Conservation (phyloP, 2,888 invertebrate species). For the Drosophila paucipuncta region DNA sequence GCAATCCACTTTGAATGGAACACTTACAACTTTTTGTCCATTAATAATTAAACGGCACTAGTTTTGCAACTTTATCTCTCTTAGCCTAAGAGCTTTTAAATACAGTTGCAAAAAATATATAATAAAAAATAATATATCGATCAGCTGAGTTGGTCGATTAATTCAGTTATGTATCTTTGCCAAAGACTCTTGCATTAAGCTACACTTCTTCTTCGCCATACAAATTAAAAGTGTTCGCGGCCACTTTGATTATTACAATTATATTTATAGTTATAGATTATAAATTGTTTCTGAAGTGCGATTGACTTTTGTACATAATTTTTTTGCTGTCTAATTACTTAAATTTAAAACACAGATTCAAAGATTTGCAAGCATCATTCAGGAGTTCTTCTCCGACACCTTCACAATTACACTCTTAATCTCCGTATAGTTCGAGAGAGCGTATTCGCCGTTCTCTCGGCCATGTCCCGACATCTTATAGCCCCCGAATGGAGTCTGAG, state of each 20-base stretch:
- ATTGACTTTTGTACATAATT: background rate
- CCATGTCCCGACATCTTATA: constrained; percentile 98
- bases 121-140: background rate
- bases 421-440: constrained; percentile 96
- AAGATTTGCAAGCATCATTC: constrained; percentile 81
- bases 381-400: constrained; percentile 91
- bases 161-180: background rate
- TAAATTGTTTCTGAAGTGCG: background rate
- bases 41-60: constrained; percentile 16
- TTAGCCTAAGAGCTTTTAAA: constrained; percentile 5
- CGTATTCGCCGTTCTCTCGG: constrained; percentile 97
- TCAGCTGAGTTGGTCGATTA: background rate
- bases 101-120: background rate
- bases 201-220: background rate
- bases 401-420: constrained; percentile 95
- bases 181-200: background rate
- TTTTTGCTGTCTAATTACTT: background rate
- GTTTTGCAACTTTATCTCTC: constrained; percentile 12
- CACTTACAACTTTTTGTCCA: constrained; percentile 30
- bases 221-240: no score
- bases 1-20: constrained; percentile 9
- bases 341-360: background rate
- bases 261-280: background rate
- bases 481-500: constrained; percentile 97
- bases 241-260: background rate